Evolutionary conservation across 2,888 invertebrate species (phyloP).

Genomic region (Amorpha juglandis): DNA sequence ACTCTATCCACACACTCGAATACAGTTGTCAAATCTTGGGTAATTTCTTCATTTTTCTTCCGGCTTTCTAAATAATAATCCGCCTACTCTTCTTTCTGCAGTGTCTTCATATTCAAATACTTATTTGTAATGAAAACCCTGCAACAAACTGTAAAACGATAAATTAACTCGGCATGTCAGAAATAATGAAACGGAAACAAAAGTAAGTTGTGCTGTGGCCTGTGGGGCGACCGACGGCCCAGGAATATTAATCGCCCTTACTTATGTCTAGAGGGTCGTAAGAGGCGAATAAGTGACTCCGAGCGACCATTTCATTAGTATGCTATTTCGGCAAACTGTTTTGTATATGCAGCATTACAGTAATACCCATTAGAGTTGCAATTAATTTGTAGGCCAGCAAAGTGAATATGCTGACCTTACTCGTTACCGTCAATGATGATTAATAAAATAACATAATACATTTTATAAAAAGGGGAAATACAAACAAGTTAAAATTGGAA

Average conservation of each 20-base stretch:
- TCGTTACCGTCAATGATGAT: neutral
- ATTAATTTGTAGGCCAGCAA: conserved; percentile 1
- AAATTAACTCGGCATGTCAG: conserved; percentile 14
- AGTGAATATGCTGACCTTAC: neutral
- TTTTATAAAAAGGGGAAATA: no score
- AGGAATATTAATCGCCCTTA: conserved; percentile 21
- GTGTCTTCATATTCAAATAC: neutral
- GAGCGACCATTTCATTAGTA: conserved; percentile 5
- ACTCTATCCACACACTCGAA: conserved; percentile 88
- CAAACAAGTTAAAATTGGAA: neutral
- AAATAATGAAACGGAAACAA: conserved; percentile 20
- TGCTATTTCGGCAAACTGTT: neutral
- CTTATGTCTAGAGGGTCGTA: conserved; percentile 16
- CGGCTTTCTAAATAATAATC: neutral
- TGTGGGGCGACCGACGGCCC: conserved; percentile 10
- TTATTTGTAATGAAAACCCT: conserved; percentile 1
- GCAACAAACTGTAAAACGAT: conserved; percentile 6
- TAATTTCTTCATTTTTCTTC: conserved; percentile 4
- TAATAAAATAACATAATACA: neutral
- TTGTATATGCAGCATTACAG: neutral
- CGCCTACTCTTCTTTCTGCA: neutral
- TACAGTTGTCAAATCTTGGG: conserved; percentile 86
- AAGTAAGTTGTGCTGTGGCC: conserved; percentile 11
- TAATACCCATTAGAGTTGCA: neutral
- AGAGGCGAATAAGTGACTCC: conserved; percentile 13